Evolutionary conservation across 1,140 invertebrate genomes (phyloP), one percentile per base, ranked within the genome.

Genomic region (Kradibia gibbosae): DNA sequence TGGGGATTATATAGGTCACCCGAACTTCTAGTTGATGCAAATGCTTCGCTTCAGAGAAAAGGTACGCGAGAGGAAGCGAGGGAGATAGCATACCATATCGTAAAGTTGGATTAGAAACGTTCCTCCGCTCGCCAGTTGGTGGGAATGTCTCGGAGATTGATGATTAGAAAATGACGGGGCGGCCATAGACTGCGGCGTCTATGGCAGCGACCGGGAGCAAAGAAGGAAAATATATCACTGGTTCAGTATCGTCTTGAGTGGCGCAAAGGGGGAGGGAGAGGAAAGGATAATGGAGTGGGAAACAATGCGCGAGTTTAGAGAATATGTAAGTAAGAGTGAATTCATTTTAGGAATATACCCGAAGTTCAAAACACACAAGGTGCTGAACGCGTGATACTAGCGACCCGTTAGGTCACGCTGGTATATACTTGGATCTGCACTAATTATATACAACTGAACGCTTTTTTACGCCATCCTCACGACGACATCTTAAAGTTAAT

Each of bases 81-180:
- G 28, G 42, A 48, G 70, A 71, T 48, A 36, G 60, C 3, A 4
- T 11, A 28, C 28, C 3, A 10, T 36, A 34, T 1, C 8, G 0
- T 11, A 25, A 70, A 34, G 39, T 71, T 39, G 70, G 42, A 71
- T 67, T 67, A 67, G 34, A 67, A 67, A 67, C 25, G 62, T 36
- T 39, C 34, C 34, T 67, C 62, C 17, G n/a, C 11, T 67, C n/a
- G 4, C n/a, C 62, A 20, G 20, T 17, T 39, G 34, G 62, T 39
- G 62, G 34, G 62, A 67, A 20, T 39, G 20, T 17, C 22, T 60
- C 7, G 57, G 11, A 11, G n/a, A 65, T 65, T 20, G 31, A 39
- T 67, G 34, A 67, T 39, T 67, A 72, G 70, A 72, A 25, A 72
- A 72, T 20, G 57, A 53, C 15, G 50, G 50, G 15, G 15, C 15